Evolutionary conservation across 2,113 vertebrate species (phyloP), one percentile per base, ranked within the genome.

Genomic region (Ailuropoda melanoleuca): DNA sequence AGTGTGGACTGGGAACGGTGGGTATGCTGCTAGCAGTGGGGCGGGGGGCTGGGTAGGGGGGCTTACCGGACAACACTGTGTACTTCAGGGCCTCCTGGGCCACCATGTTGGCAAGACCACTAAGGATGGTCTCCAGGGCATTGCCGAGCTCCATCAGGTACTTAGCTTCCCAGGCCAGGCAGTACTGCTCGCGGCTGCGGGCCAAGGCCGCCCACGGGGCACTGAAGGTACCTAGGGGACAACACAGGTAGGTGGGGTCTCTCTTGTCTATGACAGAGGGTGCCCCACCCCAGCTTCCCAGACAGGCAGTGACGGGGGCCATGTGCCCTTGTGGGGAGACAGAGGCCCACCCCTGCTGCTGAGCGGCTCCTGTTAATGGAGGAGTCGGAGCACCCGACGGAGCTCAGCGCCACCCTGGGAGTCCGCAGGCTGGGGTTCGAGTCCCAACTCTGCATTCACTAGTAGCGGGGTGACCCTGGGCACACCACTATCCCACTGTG

Each of bases 41-140:
- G 74, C 4, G 0, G 72, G 12, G 37, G 1, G 62, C 0, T 26
- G 21, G 1, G 8, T 6, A 13, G n/a, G 29, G 13, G 14, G 15
- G n/a, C 98, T 98, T 97, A 99, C 99, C 99, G 95, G 99, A 99
- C 34, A 99, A 98, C 78, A 99, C 99, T 0, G 99, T 99, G 98
- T 99, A 99, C 97, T 99, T 99, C 8, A 99, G 98, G 23, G 99
- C 99, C 98, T 99, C 99, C 97, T 99, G 99, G 23, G 99, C 99
- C 97, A 99, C 98, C 70, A 99, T 99, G 98, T 99, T 99, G 81
- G 99, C 99, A 43, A 99, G 98, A 0, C 99, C 99, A 2, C 99
- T 99, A 98, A 99, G 98, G 91, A 99, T 98, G 78, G 99, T 98
- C 90, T 99, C 98, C 97, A 99, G 98, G 37, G 99, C 97, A 0